Conservation (phyloP, 2,113 vertebrate genomes). For the Dasyurus viverrinus region DNA sequence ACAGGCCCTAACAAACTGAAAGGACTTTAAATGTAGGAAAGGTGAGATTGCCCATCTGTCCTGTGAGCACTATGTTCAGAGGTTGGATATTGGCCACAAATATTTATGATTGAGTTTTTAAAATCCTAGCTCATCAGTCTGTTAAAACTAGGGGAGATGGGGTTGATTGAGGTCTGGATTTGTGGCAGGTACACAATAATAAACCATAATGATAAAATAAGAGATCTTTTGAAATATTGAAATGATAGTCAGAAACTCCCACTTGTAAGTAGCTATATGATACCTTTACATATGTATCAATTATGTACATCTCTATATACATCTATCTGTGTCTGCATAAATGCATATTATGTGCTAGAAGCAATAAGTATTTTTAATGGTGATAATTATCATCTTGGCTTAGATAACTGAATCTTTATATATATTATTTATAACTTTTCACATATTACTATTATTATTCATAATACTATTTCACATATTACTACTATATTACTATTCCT, state of each 20-base stretch:
- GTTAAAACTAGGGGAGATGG: not conserved
- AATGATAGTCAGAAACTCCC: not conserved
- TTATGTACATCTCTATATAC: not conserved
- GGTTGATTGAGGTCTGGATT: not conserved
- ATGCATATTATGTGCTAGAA: not conserved
- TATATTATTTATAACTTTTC: not conserved
- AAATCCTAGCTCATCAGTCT: not conserved
- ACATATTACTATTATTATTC: no score
- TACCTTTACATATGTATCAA: not conserved
- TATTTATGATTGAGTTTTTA: not conserved
- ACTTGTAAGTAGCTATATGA: not conserved
- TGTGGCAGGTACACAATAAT: not conserved
- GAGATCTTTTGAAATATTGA: not conserved
- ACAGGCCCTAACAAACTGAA: not conserved
- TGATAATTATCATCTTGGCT: not conserved
- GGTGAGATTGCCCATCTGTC: not conserved
- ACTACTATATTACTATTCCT: not conserved
- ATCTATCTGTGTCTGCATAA: rapidly evolving
- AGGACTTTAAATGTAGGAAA: not conserved
- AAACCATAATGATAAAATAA: not conserved
- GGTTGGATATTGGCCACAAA: not conserved
- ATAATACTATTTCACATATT: no score
- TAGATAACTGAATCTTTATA: not conserved
- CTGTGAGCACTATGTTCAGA: not conserved
- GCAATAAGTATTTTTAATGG: not conserved